Evolutionary conservation across 1,140 invertebrate genomes (phyloP), one percentile per base, ranked within the genome.

Genomic region (Drosophila kikkawai): DNA sequence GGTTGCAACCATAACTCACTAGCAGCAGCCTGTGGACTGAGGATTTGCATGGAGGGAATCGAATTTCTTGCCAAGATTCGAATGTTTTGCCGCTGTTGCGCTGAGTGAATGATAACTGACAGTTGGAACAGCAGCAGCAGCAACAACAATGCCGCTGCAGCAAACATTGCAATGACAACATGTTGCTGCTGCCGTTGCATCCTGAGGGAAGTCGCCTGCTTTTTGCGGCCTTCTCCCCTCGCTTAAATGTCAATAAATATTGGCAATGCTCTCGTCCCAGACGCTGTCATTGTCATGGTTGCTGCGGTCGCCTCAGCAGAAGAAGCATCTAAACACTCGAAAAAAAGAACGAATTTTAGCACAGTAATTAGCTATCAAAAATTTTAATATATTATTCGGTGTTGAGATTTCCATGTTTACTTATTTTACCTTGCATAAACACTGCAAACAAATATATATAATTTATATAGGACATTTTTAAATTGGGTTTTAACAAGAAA

Each of bases 41-140:
- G 39, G 60, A 77, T 75, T 80, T 75, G 71, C 71, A 77, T 81
- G 47, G 36, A 56, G 44, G 71, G 71, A 60, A 69, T 79, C 58
- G 80, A 74, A 88, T 88, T 84, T 76, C 70, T 73, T 75, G 79
- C 64, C 41, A 63, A 67, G 65, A 50, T 70, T 61, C 70, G 65
- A 59, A 79, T 76, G 80, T 68, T 69, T 39, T 39, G 53, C 53
- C 53, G 61, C 71, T 51, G 66, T 51, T 82, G 86, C 51, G 66
- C 53, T 86, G 86, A 91, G 82, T 91, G 86, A 91, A 86, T 91
- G 86, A 91, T 91, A 86, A 82, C 86, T 91, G 86, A 91, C 86
- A 88, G 82, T 79, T 81, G 48, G 44, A 75, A 80, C 82, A 86
- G 4, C 32, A 32, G 57, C 68, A 65, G 36, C 22, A 51, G 50